Percentiles rank a stretch among this genome's conserved stretches.
phyloP scores from a whole-genome alignment of 2,888 invertebrate genomes.

The Xylophagus ater region DNA sequence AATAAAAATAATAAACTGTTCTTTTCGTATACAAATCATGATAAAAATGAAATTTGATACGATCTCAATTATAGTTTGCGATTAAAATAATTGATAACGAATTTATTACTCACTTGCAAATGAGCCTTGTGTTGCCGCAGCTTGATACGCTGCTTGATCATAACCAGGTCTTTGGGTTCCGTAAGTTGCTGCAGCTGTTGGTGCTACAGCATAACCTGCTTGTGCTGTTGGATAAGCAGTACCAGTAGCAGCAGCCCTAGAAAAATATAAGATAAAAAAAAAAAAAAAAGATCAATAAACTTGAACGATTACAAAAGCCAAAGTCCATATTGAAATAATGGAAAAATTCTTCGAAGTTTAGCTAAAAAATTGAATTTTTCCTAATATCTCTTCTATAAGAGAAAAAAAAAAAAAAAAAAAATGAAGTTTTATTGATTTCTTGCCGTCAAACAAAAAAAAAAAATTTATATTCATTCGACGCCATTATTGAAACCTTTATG shows the following conservation, averaged over 20 bases:
- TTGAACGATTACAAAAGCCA: not conserved
- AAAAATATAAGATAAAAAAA: constrained; percentile 1
- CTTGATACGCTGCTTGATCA: constrained; percentile 75
- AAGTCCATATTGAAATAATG: not conserved
- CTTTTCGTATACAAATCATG: no score
- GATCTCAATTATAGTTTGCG: no score
- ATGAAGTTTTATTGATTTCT: constrained; percentile 9
- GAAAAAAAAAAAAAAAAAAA: not conserved
- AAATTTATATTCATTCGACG: constrained; percentile 18
- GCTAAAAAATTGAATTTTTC: no score
- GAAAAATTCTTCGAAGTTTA: no score
- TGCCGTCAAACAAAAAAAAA: not conserved
- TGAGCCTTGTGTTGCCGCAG: constrained; percentile 63
- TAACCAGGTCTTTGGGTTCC: constrained; percentile 73
- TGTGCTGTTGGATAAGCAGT: constrained; percentile 76
- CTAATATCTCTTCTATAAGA: no score
- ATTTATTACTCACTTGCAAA: constrained; percentile 47
- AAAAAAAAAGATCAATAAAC: not conserved
- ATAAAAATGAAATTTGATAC: no score
- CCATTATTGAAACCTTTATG: no score
- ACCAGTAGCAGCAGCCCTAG: constrained; percentile 59
- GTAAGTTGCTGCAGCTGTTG: constrained; percentile 73
- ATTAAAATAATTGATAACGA: no score
- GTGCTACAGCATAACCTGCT: constrained; percentile 73
- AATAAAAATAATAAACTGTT: no score